A percentile compares a stretch with the other conserved stretches of the same genome.
Evolutionary conservation across 1,140 invertebrate genomes (phyloP).

Genomic region (Drosophila kohkoa): DNA sequence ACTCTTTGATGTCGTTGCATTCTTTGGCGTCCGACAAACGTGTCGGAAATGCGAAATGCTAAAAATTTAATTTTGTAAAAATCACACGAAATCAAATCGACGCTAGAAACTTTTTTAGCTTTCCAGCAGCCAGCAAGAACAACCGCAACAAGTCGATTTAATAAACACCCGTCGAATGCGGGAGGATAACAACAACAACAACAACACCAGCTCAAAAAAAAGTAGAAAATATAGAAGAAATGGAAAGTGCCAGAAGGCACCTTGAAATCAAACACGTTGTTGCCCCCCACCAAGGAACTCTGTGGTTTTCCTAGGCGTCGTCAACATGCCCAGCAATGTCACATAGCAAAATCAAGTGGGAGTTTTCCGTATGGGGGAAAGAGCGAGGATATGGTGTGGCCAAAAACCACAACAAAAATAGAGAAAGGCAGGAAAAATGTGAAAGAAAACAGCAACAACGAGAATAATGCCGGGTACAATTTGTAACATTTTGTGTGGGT

Average conservation of each 20-base stretch:
- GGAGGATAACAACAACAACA: background rate
- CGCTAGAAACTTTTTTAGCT: constrained; percentile 42
- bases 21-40: constrained; percentile 29
- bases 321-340: constrained; percentile 31
- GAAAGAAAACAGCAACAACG: constrained; percentile 35
- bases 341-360: constrained; percentile 43
- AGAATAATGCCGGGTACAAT: constrained; percentile 51
- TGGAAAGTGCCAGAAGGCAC: constrained; percentile 57
- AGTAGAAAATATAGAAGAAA: constrained; percentile 7
- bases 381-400: background rate
- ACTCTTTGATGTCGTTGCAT: constrained; percentile 25
- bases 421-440: background rate
- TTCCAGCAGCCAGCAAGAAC: constrained; percentile 4
- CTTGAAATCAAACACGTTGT: constrained; percentile 64
- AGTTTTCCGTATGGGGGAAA: constrained; percentile 4
- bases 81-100: constrained; percentile 64
- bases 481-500: constrained; percentile 54
- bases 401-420: constrained; percentile 54
- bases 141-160: constrained; percentile 73
- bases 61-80: constrained; percentile 68
- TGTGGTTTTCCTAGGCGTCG: constrained; percentile 52
- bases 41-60: constrained; percentile 42
- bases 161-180: constrained; percentile 54
- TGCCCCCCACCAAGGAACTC: constrained; percentile 31
- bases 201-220: background rate